These are phyloP conservation scores for Neosalanx taihuensis DNA, from an alignment of 2,797 vertebrate species.

Conservation along the genomic window DNA sequence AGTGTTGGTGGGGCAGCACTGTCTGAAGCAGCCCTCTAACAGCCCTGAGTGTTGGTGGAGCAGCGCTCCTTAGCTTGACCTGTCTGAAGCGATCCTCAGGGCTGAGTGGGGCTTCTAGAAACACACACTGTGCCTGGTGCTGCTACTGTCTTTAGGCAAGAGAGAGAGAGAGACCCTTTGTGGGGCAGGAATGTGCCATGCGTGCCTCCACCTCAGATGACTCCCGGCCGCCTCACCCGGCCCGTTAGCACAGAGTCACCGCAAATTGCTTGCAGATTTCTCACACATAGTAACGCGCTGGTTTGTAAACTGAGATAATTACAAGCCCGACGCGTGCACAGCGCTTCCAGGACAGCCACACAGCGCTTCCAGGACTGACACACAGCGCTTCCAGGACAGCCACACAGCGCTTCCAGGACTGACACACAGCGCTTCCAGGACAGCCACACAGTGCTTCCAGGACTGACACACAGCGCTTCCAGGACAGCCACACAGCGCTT, in stretches of 20 bases:
- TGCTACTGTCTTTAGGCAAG: neutral
- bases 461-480: constrained; percentile 43
- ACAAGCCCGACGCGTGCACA: constrained; percentile 51
- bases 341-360: constrained; percentile 50
- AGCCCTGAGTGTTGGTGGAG: too few species aligned
- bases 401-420: too few species aligned
- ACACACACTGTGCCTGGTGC: neutral
- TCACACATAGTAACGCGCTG: constrained; percentile 77
- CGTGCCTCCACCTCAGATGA: constrained; percentile 55
- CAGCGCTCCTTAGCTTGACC: too few species aligned
- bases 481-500: too few species aligned
- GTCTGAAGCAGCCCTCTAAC: too few species aligned
- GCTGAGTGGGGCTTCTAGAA: neutral
- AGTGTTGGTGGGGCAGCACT: too few species aligned
- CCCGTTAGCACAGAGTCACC: constrained; percentile 64
- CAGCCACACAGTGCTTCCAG: too few species aligned
- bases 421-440: constrained; percentile 45
- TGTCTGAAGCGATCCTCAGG: neutral
- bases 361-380: too few species aligned
- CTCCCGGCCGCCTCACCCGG: constrained; percentile 43
- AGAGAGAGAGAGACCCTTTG: constrained; percentile 30
- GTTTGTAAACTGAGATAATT: constrained; percentile 76
- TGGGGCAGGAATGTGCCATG: constrained; percentile 62
- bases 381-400: constrained; percentile 45
- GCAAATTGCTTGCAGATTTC: constrained; percentile 81